Evolutionary conservation across 2,797 vertebrate genomes (phyloP), one percentile per base, ranked within the genome.

Genomic region (Scomberomorus guttatus): DNA sequence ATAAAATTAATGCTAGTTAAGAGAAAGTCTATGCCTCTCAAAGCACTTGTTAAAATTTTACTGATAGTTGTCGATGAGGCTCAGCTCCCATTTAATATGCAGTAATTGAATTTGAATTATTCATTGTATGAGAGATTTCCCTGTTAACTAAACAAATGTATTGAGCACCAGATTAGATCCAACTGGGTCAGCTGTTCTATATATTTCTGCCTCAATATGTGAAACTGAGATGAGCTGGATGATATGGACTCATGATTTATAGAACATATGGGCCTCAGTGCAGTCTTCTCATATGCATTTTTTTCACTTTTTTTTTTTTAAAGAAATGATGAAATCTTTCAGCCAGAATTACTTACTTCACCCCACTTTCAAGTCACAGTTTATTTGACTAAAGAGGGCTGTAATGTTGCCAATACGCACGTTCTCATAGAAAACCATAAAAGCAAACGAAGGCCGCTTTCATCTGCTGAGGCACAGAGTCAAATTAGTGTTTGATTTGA

Each of bases 401-500:
- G 51, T 66, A 76, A 81, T 79, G 76, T 75, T 72, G 74, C 61
- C 78, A 78, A 82, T 58, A 51, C 66, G 50, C 75, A 54, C 1
- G 4, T 46, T 68, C 72, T 48, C 61, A 66, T 46, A 42, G 48
- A 6, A 6, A 78, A 69, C 87, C 86, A 77, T 86, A 59, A 82
- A 90, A 87, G 82, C 70, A 70, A 84, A 81, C 62, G 44, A 80
- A 89, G 80, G 87, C 85, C 66, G 68, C 83, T 85, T 87, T 90
- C 68, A 91, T 91, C 82, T 90, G 72, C 87, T 48, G 69, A 75
- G 85, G 77, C 84, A 68, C 75, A 51, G 76, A 87, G 89, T 89
- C 79, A 94, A 92, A 93, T 92, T 91, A 90, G 70, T 68, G 79
- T 90, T 89, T 87, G 76, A 93, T 91, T 93, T 85, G 77, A 80